A percentile compares a stretch with the other conserved stretches of the same genome.
Evolutionary conservation across 2,797 vertebrate species (phyloP).

Genomic region (Clamator glandarius): DNA sequence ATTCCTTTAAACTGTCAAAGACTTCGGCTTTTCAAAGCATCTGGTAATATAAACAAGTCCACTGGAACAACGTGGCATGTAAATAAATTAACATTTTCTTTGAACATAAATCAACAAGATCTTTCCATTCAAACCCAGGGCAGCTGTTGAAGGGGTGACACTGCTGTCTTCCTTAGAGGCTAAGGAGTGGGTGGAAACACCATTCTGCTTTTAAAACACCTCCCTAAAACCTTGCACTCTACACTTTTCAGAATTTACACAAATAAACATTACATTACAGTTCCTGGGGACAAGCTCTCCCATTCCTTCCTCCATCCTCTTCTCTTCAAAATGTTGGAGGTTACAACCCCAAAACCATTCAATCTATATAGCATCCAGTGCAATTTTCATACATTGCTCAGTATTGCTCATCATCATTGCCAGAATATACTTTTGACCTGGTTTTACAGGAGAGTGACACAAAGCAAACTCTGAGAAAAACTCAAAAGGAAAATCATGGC

Average conservation of each 20-base stretch:
- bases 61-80: neutral
- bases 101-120: neutral
- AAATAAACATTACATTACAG: neutral
- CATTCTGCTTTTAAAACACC: neutral
- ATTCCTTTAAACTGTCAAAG: neutral
- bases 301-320: neutral
- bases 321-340: neutral
- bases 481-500: neutral
- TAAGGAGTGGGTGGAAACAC: neutral
- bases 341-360: neutral
- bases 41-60: neutral
- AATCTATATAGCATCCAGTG: neutral
- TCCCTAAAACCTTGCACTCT: neutral
- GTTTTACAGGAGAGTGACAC: neutral
- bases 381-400: neutral
- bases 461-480: neutral
- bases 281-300: neutral
- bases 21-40: neutral
- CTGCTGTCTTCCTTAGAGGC: neutral
- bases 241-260: neutral
- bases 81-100: constrained; percentile 33
- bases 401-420: fast-evolving
- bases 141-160: neutral
- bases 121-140: neutral
- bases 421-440: neutral